Percentiles rank a stretch among this genome's conserved stretches.
phyloP scores from a whole-genome alignment of 2,797 vertebrate species.

The Acrossocheilus fasciatus region DNA sequence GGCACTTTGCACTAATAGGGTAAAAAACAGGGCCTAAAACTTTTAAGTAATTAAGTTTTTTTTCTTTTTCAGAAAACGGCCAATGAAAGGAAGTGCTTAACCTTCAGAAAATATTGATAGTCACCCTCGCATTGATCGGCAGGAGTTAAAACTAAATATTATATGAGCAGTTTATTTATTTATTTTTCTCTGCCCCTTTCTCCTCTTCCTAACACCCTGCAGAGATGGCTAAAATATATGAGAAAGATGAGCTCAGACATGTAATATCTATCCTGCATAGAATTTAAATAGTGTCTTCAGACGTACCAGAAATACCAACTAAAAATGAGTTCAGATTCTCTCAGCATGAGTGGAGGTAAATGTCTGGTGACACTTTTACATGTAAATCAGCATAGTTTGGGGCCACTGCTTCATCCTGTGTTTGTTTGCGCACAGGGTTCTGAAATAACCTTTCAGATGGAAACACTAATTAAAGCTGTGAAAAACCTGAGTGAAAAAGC shows the following conservation, averaged over 20 bases:
- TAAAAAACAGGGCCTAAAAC: constrained; percentile 4
- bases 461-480: constrained; percentile 32
- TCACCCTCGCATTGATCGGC: background rate
- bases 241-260: constrained; percentile 27
- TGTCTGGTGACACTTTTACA: background rate
- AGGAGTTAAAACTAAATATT: background rate
- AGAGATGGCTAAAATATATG: constrained; percentile 26
- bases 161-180: background rate
- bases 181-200: background rate
- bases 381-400: background rate
- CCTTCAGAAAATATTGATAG: background rate
- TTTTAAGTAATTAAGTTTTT: background rate
- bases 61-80: background rate
- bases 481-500: constrained; percentile 23
- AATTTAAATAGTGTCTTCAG: background rate
- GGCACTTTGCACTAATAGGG: background rate
- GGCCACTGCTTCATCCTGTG: background rate
- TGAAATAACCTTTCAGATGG: constrained; percentile 18
- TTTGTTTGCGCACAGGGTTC: background rate
- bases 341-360: constrained; percentile 5
- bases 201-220: constrained; percentile 23
- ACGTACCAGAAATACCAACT: background rate
- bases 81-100: background rate
- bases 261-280: background rate
- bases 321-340: background rate